phyloP scores from a whole-genome alignment of 1,140 invertebrate species.

The Drosophila pectinifera region DNA sequence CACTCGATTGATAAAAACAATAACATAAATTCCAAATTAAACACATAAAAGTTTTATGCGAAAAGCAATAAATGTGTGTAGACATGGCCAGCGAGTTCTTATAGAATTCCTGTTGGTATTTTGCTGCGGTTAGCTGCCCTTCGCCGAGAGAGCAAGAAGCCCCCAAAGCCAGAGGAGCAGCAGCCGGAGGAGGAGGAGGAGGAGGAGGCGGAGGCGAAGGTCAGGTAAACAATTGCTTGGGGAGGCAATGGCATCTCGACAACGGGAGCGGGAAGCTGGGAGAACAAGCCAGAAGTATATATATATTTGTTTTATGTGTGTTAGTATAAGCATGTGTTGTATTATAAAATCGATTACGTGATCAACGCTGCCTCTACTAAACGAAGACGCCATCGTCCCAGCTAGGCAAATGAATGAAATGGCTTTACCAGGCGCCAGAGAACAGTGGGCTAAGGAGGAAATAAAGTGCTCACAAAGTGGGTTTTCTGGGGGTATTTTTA shows the following conservation, averaged over 20 bases:
- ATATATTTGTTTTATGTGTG: conserved; percentile 11
- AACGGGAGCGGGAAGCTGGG: conserved; percentile 4
- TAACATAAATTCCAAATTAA: conserved; percentile 82
- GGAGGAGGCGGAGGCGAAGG: conserved; percentile 51
- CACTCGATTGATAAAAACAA: conserved; percentile 74
- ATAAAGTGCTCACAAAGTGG: not conserved
- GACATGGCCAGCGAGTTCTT: conserved; percentile 58
- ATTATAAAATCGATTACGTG: conserved; percentile 83
- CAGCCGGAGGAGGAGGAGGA: not conserved
- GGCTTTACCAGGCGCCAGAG: conserved; percentile 22
- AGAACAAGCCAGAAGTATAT: conserved; percentile 13
- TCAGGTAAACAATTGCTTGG: conserved; percentile 71
- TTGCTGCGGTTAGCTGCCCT: conserved; percentile 56
- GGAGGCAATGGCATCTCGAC: conserved; percentile 16
- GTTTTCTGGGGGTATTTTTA: not conserved
- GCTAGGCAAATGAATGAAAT: conserved; percentile 57
- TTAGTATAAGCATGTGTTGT: conserved; percentile 32
- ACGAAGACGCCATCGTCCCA: conserved; percentile 69
- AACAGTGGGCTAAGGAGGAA: conserved; percentile 41
- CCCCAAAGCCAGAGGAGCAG: conserved; percentile 7
- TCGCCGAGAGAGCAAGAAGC: conserved; percentile 35
- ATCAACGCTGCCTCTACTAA: conserved; percentile 50
- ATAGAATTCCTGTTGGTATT: conserved; percentile 37
- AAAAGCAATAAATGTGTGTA: conserved; percentile 75
- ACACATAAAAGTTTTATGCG: conserved; percentile 80